A percentile compares a stretch with the other conserved stretches of the same genome.
These are phyloP conservation scores for Leucophenga maculata DNA, from an alignment of 2,888 invertebrate species.

Conservation along the genomic window DNA sequence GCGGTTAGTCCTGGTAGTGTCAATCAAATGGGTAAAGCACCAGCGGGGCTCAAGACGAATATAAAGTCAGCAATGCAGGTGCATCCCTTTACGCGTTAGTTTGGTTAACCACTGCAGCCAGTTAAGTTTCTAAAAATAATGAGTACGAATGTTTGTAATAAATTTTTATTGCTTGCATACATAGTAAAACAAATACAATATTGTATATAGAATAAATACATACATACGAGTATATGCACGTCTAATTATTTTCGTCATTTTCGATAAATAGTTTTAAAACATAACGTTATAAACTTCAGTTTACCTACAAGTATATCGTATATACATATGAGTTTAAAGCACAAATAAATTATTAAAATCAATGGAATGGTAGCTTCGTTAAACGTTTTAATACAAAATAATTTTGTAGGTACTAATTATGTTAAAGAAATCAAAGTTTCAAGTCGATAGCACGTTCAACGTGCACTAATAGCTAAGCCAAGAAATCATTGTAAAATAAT, in stretches of 20 bases:
- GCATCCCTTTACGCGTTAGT: conserved; percentile 82
- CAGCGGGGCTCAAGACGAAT: conserved; percentile 92
- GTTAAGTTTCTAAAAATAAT: conserved; percentile 38
- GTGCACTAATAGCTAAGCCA: neutral
- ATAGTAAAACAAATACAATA: neutral
- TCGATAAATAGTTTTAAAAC: neutral
- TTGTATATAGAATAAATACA: neutral
- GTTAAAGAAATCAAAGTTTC: neutral
- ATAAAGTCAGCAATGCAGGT: conserved; percentile 92
- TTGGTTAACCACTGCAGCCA: conserved; percentile 7
- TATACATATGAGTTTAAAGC: conserved; percentile 8
- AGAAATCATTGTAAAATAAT: neutral
- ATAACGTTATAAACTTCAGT: neutral
- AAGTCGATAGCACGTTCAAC: conserved; percentile 15
- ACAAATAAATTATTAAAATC: conserved; percentile 16
- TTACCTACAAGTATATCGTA: too few species aligned
- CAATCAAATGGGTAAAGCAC: conserved; percentile 84
- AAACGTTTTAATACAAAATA: neutral
- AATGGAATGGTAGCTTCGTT: conserved; percentile 12
- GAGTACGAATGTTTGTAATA: conserved; percentile 31
- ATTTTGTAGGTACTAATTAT: neutral
- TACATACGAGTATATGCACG: neutral
- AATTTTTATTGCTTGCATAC: conserved; percentile 23
- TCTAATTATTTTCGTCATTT: conserved; percentile 4
- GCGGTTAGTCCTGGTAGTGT: conserved; percentile 75